A percentile compares a stretch with the other conserved stretches of the same genome.
Evolutionary conservation across 2,888 invertebrate species (phyloP).

Genomic region (Lucinisca nassula): DNA sequence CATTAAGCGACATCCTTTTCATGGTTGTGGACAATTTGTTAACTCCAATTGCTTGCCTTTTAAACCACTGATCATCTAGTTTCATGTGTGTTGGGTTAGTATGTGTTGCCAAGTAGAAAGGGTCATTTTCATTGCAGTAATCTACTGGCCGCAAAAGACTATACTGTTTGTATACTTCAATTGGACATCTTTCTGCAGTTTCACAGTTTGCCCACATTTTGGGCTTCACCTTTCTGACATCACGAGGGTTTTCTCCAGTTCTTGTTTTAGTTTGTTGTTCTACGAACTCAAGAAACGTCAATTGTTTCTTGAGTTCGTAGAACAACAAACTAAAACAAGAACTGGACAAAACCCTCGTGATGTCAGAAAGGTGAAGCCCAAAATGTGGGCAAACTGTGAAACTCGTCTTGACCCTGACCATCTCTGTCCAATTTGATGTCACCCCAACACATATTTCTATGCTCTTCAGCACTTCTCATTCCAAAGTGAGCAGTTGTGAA

Average conservation of each 20-base stretch:
- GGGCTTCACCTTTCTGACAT: conserved; percentile 47
- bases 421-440: conserved; percentile 21
- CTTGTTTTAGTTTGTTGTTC: conserved; percentile 59
- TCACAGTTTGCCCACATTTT: conserved; percentile 41
- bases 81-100: no score
- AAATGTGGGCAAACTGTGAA: no score
- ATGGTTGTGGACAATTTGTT: conserved; percentile 36
- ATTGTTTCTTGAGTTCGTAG: no score
- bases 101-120: no score
- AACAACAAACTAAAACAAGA: no score
- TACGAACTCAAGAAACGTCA: conserved; percentile 32
- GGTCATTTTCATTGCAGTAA: no score
- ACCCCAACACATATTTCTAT: conserved; percentile 55
- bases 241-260: conserved; percentile 40
- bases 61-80: conserved; percentile 45
- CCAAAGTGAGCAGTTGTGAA: conserved; percentile 54
- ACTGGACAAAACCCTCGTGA: no score
- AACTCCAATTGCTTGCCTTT: conserved; percentile 31
- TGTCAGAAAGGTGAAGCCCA: no score
- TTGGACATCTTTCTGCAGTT: conserved; percentile 15
- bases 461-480: conserved; percentile 27
- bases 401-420: conserved; percentile 26
- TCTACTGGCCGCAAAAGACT: conserved; percentile 33
- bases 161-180: conserved; percentile 40
- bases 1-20: conserved; percentile 18